Evolutionary conservation across 2,888 invertebrate genomes (phyloP).

Genomic region (Barypeithes pellucidus): DNA sequence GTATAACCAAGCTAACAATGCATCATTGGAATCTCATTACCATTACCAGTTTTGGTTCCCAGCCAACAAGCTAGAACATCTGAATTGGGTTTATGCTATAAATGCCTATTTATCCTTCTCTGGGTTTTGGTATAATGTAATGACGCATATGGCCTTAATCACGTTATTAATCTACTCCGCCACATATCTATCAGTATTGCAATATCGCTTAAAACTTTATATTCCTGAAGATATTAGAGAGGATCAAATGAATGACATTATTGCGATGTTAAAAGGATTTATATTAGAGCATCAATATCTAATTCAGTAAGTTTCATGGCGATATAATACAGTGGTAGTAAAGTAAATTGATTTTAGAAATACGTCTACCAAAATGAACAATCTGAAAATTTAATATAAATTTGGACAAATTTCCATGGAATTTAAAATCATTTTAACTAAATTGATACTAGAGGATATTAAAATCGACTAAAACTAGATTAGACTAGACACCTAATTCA

Average conservation of each 20-base stretch:
- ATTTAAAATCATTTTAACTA: too few species aligned
- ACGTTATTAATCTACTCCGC: not conserved
- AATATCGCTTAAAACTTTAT: conserved; percentile 9
- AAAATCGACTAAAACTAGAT: too few species aligned
- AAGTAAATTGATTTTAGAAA: too few species aligned
- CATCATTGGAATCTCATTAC: conserved; percentile 20
- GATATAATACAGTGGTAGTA: too few species aligned
- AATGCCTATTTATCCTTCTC: not conserved
- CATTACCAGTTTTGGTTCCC: conserved; percentile 16
- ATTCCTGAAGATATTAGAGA: not conserved
- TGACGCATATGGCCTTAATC: not conserved
- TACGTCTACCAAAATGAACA: too few species aligned
- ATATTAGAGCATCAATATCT: conserved; percentile 19
- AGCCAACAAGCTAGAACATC: conserved; percentile 15
- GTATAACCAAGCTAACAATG: conserved; percentile 5
- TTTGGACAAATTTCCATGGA: too few species aligned
- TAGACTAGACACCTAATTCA: too few species aligned
- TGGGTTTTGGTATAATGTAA: not conserved
- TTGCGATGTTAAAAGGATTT: conserved; percentile 12
- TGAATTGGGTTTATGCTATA: not conserved
- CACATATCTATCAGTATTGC: not conserved
- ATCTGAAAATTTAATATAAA: too few species aligned
- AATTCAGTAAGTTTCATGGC: conserved; percentile 26
- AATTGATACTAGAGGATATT: too few species aligned
- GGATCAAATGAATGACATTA: not conserved